phyloP scores from a whole-genome alignment of 2,113 vertebrate genomes.

The Podarcis muralis region DNA sequence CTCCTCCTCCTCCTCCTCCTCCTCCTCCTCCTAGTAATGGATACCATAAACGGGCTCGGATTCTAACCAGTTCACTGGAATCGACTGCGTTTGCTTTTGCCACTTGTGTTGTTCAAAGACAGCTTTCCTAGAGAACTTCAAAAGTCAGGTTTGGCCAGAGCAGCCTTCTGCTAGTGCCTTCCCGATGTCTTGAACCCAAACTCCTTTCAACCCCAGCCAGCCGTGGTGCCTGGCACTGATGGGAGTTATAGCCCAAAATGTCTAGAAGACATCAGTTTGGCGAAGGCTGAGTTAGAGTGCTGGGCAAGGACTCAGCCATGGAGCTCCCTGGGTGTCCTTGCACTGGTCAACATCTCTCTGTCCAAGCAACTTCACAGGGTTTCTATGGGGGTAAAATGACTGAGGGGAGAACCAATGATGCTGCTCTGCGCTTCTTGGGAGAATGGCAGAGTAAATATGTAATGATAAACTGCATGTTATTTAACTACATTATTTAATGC shows the following conservation, averaged over 20 bases:
- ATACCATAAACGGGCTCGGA: neutral
- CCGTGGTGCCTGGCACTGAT: too few relatives aligned
- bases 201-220: too few relatives aligned
- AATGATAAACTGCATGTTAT: neutral
- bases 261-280: too few relatives aligned
- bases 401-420: neutral
- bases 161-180: neutral
- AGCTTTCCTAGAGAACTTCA: neutral
- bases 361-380: neutral
- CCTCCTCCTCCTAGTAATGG: too few relatives aligned
- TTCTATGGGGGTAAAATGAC: neutral
- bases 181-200: too few relatives aligned
- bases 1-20: too few relatives aligned
- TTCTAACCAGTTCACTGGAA: neutral
- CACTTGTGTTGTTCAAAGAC: neutral
- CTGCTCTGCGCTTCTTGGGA: too few relatives aligned
- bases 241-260: too few relatives aligned
- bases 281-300: too few relatives aligned
- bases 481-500: neutral
- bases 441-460: neutral
- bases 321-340: neutral
- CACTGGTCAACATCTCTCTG: neutral
- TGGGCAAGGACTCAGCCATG: neutral
- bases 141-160: neutral
- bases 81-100: neutral